These are phyloP conservation scores for Mobula hypostoma DNA, from an alignment of 2,113 vertebrate species.

Conservation along the genomic window DNA sequence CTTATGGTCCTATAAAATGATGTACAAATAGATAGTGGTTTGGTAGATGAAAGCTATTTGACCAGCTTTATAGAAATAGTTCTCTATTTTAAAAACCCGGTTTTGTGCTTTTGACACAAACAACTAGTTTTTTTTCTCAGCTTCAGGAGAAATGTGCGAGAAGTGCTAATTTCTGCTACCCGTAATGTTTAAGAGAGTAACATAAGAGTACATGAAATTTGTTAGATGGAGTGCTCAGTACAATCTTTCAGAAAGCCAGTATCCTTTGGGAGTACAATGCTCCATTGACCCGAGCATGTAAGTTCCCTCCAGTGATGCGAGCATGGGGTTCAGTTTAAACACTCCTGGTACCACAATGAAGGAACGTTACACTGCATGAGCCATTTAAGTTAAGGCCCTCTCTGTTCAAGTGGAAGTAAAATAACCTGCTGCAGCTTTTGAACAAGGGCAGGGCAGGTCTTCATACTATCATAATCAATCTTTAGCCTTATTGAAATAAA, in stretches of 20 bases:
- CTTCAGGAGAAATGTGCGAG: too few species aligned
- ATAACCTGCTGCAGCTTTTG: not conserved
- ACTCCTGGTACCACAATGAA: not conserved
- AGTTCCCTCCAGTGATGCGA: not conserved
- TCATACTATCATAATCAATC: not conserved
- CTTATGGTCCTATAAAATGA: too few species aligned
- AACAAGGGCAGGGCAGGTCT: not conserved
- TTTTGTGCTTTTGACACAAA: not conserved
- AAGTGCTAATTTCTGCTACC: not conserved
- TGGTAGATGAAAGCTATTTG: not conserved
- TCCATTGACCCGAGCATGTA: too few species aligned
- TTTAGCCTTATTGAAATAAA: not conserved
- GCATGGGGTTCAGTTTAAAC: not conserved
- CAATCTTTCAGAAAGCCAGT: not conserved
- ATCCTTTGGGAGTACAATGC: not conserved
- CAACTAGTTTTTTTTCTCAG: not conserved
- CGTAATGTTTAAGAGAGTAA: not conserved
- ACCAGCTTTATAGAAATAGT: not conserved
- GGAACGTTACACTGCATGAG: not conserved
- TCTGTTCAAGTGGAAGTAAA: not conserved
- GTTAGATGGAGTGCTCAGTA: not conserved
- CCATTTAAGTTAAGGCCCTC: not conserved
- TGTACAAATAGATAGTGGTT: not conserved
- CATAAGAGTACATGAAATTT: not conserved
- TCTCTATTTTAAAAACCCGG: not conserved